phyloP scores from a whole-genome alignment of 2,888 invertebrate species.

The Brachypalpus laphriformis region DNA sequence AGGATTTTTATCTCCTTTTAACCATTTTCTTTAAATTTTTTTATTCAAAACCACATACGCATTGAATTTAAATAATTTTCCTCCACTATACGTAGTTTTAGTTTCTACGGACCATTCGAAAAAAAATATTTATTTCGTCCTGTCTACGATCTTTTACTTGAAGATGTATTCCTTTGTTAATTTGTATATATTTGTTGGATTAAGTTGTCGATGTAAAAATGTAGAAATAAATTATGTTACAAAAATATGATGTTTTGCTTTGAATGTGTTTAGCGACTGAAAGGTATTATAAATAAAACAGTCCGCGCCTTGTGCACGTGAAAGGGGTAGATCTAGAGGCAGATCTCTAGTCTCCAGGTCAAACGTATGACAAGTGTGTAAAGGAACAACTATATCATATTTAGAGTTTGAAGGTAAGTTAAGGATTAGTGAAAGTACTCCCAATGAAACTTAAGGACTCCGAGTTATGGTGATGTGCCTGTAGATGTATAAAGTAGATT shows the following conservation, averaged over 20 bases:
- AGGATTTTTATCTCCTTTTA: conserved; percentile 49
- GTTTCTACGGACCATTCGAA: conserved; percentile 20
- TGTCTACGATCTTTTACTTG: conserved; percentile 16
- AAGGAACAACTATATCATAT: too few species aligned
- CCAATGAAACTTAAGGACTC: too few species aligned
- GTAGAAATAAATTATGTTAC: conserved; percentile 69
- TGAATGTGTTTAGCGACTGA: too few species aligned
- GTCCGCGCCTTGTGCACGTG: too few species aligned
- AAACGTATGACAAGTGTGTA: too few species aligned
- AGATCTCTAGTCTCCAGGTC: too few species aligned
- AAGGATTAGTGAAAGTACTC: too few species aligned
- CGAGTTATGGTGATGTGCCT: too few species aligned
- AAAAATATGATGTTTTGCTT: not conserved
- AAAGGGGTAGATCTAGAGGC: too few species aligned
- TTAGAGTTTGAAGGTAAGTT: too few species aligned
- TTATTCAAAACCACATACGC: not conserved
- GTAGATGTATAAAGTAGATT: too few species aligned
- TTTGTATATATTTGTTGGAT: conserved; percentile 63
- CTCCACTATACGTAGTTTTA: not conserved
- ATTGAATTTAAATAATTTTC: conserved; percentile 42
- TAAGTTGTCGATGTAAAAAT: conserved; percentile 70
- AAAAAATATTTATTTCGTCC: not conserved
- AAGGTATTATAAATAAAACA: too few species aligned
- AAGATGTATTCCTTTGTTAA: conserved; percentile 45
- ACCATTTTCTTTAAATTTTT: conserved; percentile 4